These are phyloP conservation scores for Meandrusa payeni DNA, from an alignment of 2,888 invertebrate genomes.

Conservation along the genomic window DNA sequence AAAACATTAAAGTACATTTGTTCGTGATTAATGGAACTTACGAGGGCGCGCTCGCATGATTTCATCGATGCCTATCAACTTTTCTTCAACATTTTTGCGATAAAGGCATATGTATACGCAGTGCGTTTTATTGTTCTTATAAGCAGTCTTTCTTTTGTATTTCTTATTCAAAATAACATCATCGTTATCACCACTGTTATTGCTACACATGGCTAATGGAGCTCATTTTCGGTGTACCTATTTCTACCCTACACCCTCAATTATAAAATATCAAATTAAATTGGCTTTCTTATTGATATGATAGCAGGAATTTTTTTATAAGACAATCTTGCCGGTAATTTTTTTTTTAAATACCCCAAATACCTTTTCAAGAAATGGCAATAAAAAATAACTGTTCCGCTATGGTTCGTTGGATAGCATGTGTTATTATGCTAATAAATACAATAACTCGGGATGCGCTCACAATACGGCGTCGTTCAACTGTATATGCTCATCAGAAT, in stretches of 20 bases:
- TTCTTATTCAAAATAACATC: conserved; percentile 6
- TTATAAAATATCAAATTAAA: background rate
- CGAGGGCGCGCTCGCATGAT: conserved; percentile 49
- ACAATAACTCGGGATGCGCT: conserved; percentile 61
- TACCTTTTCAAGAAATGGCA: conserved; percentile 27
- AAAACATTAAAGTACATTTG: conserved; percentile 29
- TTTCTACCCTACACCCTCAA: conserved; percentile 3
- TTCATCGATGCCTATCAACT: conserved; percentile 39
- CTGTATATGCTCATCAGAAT: no score
- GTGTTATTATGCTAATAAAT: conserved; percentile 73
- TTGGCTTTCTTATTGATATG: no score
- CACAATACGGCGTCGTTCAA: conserved; percentile 58
- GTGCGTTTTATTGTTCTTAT: conserved; percentile 28
- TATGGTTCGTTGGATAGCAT: conserved; percentile 60
- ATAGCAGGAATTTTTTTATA: no score
- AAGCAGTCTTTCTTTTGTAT: conserved; percentile 9
- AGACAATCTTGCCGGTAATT: no score
- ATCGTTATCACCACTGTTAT: background rate
- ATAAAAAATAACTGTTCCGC: conserved; percentile 50
- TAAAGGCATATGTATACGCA: conserved; percentile 22
- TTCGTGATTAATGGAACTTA: conserved; percentile 45
- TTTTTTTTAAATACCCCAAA: conserved; percentile 1
- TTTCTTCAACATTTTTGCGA: conserved; percentile 33
- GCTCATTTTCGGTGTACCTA: background rate
- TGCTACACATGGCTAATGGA: background rate